phyloP scores from a whole-genome alignment of 2,797 vertebrate species.

The Oreochromis mossambicus region DNA sequence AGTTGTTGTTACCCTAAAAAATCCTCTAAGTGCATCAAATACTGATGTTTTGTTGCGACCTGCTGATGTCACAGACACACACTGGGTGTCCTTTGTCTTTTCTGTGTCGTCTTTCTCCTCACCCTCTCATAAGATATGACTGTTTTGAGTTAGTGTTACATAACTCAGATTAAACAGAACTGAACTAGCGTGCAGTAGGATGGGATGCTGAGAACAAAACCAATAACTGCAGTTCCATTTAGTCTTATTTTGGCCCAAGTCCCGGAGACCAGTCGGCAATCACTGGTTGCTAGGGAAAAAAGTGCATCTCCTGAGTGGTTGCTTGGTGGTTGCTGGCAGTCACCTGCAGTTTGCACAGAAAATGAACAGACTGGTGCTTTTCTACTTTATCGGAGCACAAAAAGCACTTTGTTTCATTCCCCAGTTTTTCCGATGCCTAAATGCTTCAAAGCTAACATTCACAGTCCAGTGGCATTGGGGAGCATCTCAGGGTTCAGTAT shows the following conservation, averaged over 20 bases:
- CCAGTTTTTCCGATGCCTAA: not conserved
- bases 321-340: not conserved
- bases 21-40: accelerated
- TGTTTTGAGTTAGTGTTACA: not conserved
- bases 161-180: not conserved
- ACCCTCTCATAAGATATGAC: not conserved
- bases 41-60: not conserved
- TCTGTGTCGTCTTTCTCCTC: not conserved
- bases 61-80: not conserved
- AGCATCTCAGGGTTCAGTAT: not conserved
- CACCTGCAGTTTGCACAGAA: not conserved
- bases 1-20: not conserved
- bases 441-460: not conserved
- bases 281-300: not conserved
- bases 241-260: not conserved
- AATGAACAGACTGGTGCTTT: not conserved
- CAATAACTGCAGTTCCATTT: accelerated
- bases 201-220: not conserved
- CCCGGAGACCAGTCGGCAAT: not conserved
- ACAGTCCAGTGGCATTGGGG: accelerated
- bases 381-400: not conserved
- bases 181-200: not conserved
- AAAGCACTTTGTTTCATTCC: no score
- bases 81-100: not conserved
- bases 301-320: not conserved